Conservation (phyloP, 1,140 invertebrate genomes). For the Augochlora pura region DNA sequence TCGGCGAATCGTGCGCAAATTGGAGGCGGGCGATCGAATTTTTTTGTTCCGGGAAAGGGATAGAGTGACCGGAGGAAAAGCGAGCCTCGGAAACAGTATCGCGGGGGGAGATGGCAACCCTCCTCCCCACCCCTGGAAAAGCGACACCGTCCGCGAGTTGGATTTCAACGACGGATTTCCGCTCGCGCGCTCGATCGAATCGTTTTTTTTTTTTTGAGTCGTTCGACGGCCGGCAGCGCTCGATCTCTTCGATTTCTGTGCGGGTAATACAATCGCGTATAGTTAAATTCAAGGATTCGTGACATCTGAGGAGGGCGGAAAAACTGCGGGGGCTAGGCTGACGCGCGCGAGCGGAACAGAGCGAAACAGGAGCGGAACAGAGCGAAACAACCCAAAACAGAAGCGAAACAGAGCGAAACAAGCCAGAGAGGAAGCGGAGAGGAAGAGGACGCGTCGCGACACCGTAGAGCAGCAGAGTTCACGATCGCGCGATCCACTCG, state of each 20-base stretch:
- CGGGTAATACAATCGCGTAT: constrained; percentile 53
- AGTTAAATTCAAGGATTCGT: constrained; percentile 21
- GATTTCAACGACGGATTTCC: constrained; percentile 55
- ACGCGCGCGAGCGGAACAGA: too few species aligned
- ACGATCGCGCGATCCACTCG: constrained; percentile 42
- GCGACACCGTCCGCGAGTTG: constrained; percentile 35
- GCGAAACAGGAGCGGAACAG: too few species aligned
- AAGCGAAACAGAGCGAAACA: too few species aligned
- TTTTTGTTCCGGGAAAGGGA: too few species aligned
- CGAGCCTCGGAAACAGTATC: constrained; percentile 40
- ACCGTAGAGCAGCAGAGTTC: constrained; percentile 23
- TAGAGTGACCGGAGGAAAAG: too few species aligned
- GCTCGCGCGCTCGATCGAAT: constrained; percentile 55
- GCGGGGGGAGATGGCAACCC: too few species aligned
- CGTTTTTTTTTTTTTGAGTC: constrained; percentile 47
- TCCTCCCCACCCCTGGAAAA: too few species aligned
- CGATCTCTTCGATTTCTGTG: constrained; percentile 31
- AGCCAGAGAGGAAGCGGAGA: too few species aligned
- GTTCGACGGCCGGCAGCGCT: neutral
- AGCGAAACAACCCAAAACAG: too few species aligned
- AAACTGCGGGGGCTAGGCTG: too few species aligned
- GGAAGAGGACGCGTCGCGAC: too few species aligned
- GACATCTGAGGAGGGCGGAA: constrained; percentile 6
- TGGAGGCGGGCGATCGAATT: constrained; percentile 41
- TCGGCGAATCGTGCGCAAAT: constrained; percentile 22